These are phyloP conservation scores for Spongia lamella DNA, from an alignment of 37 sponge, comb jelly and placozoan species.

Conservation along the genomic window DNA sequence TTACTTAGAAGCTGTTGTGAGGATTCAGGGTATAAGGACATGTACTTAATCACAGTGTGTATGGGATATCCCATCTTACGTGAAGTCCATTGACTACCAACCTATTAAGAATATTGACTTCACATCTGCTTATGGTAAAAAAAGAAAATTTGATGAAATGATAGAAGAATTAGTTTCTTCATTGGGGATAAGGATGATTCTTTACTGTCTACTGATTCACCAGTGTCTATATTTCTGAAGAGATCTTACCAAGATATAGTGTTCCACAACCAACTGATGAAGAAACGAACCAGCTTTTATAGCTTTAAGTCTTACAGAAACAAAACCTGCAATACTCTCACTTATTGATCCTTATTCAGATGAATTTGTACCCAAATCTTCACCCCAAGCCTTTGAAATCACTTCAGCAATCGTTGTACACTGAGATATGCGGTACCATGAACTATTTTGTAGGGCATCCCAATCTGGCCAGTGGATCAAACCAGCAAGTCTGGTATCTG, in stretches of 20 bases:
- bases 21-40: background rate
- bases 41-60: slow-evolving; percentile 16
- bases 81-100: slow-evolving; percentile 18
- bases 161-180: no score
- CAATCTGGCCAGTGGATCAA: no score
- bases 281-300: background rate
- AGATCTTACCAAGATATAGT: background rate
- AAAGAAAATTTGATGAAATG: slow-evolving; percentile 7
- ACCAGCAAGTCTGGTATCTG: no score
- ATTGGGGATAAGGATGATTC: no score
- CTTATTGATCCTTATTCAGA: background rate
- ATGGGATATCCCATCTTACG: slow-evolving; percentile 15
- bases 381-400: background rate
- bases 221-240: no score
- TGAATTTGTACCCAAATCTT: slow-evolving; percentile 16
- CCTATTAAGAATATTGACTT: slow-evolving; percentile 22
- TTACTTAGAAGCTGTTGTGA: background rate
- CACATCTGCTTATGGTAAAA: slow-evolving; percentile 17
- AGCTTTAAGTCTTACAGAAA: background rate
- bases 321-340: slow-evolving; percentile 40
- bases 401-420: no score
- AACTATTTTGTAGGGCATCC: no score
- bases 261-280: background rate
- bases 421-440: no score
- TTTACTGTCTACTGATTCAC: no score